These are phyloP conservation scores for Enteromius fasciolatus DNA, from an alignment of 2,797 vertebrate genomes.

Conservation along the genomic window DNA sequence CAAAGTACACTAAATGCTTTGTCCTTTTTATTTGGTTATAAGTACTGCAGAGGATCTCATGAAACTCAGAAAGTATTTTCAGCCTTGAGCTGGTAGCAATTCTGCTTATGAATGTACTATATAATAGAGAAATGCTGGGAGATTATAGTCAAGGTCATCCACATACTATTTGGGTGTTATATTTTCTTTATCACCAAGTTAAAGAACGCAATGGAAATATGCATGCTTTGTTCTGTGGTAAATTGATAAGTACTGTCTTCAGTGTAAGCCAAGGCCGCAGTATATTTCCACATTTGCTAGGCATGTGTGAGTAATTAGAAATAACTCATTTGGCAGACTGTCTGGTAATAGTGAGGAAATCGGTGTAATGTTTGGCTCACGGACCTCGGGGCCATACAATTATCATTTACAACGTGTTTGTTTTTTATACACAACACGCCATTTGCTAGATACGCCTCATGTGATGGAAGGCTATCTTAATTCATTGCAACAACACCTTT, in stretches of 20 bases:
- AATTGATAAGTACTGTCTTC: slow-evolving; percentile 46
- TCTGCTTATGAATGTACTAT: slow-evolving; percentile 1
- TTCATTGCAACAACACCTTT: slow-evolving; percentile 45
- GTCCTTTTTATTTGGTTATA: not conserved
- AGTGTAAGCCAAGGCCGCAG: slow-evolving; percentile 53
- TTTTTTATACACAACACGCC: slow-evolving; percentile 58
- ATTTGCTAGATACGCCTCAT: slow-evolving; percentile 51
- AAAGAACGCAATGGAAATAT: slow-evolving; percentile 41
- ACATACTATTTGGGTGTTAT: slow-evolving; percentile 6
- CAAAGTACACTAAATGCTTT: not conserved
- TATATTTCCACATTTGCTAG: slow-evolving; percentile 60
- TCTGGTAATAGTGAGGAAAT: slow-evolving; percentile 63
- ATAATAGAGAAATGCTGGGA: slow-evolving; percentile 19
- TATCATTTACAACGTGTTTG: slow-evolving; percentile 65
- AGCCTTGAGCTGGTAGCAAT: not conserved
- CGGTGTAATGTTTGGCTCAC: slow-evolving; percentile 59
- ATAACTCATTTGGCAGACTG: slow-evolving; percentile 61
- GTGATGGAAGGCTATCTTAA: slow-evolving; percentile 42
- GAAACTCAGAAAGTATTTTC: not conserved
- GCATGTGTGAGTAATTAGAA: slow-evolving; percentile 65
- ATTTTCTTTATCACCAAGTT: slow-evolving; percentile 24
- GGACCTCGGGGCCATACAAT: slow-evolving; percentile 57
- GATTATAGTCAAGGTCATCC: slow-evolving; percentile 3
- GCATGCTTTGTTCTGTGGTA: slow-evolving; percentile 38
- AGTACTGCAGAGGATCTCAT: not conserved